A percentile compares a stretch with the other conserved stretches of the same genome.
These are phyloP conservation scores for Coenonympha arcania DNA, from an alignment of 2,888 invertebrate genomes.

Conservation along the genomic window DNA sequence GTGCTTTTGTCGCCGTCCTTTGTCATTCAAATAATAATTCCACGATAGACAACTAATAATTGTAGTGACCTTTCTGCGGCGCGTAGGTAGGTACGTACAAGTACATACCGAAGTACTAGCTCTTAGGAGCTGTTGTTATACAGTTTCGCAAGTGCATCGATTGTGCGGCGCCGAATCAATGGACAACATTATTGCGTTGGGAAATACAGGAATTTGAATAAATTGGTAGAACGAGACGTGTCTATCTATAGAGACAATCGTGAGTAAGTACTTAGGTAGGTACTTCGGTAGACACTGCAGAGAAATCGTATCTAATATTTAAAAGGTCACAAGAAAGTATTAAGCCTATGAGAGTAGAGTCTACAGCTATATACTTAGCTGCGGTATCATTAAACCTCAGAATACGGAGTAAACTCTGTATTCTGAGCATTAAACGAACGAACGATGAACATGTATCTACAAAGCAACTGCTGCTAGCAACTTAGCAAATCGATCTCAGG, in stretches of 20 bases:
- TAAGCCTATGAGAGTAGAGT: too few species aligned
- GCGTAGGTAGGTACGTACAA: background rate
- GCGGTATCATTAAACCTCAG: too few species aligned
- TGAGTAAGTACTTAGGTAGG: too few species aligned
- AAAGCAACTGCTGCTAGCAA: too few species aligned
- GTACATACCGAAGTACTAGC: background rate
- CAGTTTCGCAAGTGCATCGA: constrained; percentile 1
- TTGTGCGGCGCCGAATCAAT: background rate
- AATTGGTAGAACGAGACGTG: background rate
- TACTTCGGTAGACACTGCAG: too few species aligned
- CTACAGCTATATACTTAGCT: too few species aligned
- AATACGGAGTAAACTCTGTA: too few species aligned
- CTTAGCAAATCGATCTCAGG: too few species aligned
- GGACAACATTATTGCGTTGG: background rate
- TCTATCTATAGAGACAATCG: background rate
- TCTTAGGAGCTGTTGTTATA: background rate
- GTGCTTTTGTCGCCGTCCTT: background rate
- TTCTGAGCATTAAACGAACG: too few species aligned
- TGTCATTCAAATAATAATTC: background rate
- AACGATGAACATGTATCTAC: too few species aligned
- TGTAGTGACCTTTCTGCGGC: background rate
- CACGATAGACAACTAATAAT: background rate
- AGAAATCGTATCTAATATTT: too few species aligned
- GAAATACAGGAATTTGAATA: background rate
- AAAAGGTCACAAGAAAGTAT: too few species aligned